Evolutionary conservation across 2,888 invertebrate species (phyloP).

Genomic region (Drosophila sordidula): DNA sequence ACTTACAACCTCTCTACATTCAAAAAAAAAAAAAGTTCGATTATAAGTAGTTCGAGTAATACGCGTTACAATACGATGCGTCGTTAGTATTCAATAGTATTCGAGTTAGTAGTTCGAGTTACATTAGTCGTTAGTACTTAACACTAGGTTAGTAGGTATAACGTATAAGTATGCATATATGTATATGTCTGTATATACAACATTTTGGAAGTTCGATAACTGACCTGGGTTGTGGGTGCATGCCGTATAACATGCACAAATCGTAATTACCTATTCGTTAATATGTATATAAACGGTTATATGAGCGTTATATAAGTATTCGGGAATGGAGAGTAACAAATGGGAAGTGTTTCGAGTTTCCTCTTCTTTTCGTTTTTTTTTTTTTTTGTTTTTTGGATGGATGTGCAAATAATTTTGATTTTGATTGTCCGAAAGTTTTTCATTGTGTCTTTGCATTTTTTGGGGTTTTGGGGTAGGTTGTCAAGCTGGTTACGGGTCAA

Average conservation of each 20-base stretch:
- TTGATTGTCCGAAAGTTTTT: conserved; percentile 84
- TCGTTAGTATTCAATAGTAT: conserved; percentile 56
- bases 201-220: conserved; percentile 76
- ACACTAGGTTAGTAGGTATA: conserved; percentile 42
- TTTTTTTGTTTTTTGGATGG: conserved; percentile 49
- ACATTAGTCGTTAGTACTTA: conserved; percentile 63
- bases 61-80: conserved; percentile 23
- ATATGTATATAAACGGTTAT: conserved; percentile 60
- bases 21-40: conserved; percentile 34
- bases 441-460: conserved; percentile 43
- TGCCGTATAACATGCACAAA: conserved; percentile 70
- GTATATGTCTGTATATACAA: conserved; percentile 58
- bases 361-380: not conserved
- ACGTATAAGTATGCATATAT: conserved; percentile 47
- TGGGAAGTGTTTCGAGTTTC: conserved; percentile 53
- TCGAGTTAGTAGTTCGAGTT: conserved; percentile 59
- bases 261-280: conserved; percentile 52
- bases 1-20: conserved; percentile 56
- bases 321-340: conserved; percentile 68
- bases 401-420: conserved; percentile 82
- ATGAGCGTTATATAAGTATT: conserved; percentile 54
- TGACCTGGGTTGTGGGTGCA: conserved; percentile 76
- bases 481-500: conserved; percentile 49
- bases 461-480: conserved; percentile 27
- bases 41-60: conserved; percentile 43